Evolutionary conservation across 2,888 invertebrate species (phyloP).

Genomic region (Quadroppia sp.): DNA sequence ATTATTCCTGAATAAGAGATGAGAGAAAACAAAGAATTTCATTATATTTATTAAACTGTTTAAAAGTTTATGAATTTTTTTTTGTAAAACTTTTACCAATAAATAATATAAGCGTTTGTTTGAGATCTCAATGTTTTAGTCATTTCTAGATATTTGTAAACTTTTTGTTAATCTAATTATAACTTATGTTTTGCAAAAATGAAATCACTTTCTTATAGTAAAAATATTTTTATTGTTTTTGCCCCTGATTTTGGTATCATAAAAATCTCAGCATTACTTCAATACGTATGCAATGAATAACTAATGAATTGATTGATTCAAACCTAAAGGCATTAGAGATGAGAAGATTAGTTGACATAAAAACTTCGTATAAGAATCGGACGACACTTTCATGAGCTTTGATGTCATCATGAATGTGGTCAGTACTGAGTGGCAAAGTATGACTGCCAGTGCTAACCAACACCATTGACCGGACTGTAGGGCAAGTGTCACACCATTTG

Average conservation of each 20-base stretch:
- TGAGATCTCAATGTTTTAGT: too few species aligned
- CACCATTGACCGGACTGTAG: constrained; percentile 5
- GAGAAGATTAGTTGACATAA: constrained; percentile 25
- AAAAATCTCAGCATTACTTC: too few species aligned
- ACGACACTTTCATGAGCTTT: background rate
- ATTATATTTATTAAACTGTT: background rate
- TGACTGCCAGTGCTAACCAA: constrained; percentile 4
- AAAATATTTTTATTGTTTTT: too few species aligned
- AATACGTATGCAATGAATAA: too few species aligned
- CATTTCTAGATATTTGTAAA: too few species aligned
- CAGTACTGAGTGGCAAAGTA: background rate
- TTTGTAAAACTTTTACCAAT: too few species aligned
- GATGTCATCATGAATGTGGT: background rate
- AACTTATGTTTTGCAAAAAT: too few species aligned
- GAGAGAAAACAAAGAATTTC: background rate
- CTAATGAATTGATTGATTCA: too few species aligned
- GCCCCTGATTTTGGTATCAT: too few species aligned
- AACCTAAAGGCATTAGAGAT: constrained; percentile 9
- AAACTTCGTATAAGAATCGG: constrained; percentile 18
- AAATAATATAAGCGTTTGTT: too few species aligned
- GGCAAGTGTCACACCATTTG: constrained; percentile 19
- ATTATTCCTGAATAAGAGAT: background rate
- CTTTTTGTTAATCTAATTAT: too few species aligned
- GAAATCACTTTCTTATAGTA: too few species aligned
- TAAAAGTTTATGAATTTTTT: background rate